Evolutionary conservation across 2,797 vertebrate genomes (phyloP).

Genomic region (Danio tinwini): DNA sequence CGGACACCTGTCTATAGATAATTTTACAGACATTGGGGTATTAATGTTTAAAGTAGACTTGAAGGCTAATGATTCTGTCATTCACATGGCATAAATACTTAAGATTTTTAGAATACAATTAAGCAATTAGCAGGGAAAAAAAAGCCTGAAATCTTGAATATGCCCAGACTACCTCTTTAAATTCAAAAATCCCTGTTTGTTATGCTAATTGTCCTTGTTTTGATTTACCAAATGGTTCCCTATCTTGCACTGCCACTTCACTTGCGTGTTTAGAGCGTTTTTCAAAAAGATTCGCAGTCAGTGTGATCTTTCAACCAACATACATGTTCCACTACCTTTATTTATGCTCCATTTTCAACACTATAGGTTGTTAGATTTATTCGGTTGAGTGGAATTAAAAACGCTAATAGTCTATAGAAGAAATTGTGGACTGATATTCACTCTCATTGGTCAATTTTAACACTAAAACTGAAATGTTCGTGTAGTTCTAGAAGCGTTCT

Average conservation of each 20-base stretch:
- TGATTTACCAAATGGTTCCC: not conserved
- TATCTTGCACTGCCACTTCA: constrained; percentile 46
- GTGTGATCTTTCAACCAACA: constrained; percentile 51
- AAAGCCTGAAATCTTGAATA: not conserved
- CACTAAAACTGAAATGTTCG: constrained; percentile 3
- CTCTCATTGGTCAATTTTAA: not conserved
- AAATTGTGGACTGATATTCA: not conserved
- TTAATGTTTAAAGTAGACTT: not conserved
- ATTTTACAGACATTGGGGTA: constrained; percentile 25
- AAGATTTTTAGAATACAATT: not conserved
- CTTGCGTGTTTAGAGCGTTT: not conserved
- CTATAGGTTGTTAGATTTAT: not conserved
- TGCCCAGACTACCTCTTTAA: constrained; percentile 7
- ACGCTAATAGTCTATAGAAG: not conserved
- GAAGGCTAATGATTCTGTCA: not conserved
- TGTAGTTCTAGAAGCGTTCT: not conserved
- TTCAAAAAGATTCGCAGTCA: constrained; percentile 41
- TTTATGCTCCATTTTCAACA: constrained; percentile 39
- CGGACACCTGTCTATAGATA: not conserved
- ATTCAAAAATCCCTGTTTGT: not conserved
- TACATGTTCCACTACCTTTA: constrained; percentile 61
- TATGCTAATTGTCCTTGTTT: constrained; percentile 13
- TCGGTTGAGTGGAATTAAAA: constrained; percentile 6
- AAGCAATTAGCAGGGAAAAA: constrained; percentile 9
- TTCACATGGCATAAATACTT: not conserved